Percentiles rank a stretch among this genome's conserved stretches.
Conservation (phyloP, 2,888 invertebrate genomes). For the Orthosia gothica region DNA sequence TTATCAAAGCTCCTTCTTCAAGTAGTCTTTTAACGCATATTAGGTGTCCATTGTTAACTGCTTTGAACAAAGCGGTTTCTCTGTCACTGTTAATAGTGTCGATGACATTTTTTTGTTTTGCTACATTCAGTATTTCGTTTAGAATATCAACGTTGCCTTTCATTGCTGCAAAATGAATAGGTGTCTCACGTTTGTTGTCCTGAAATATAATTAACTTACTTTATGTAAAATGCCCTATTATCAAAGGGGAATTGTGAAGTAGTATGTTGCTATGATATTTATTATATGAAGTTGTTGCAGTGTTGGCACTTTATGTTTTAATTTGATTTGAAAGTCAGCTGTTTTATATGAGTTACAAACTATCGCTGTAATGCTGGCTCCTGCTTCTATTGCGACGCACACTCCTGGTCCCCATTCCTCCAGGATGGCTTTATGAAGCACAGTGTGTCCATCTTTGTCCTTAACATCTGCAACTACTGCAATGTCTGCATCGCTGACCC, state of each 20-base stretch:
- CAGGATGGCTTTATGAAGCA: conserved; percentile 81
- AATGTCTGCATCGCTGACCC: conserved; percentile 14
- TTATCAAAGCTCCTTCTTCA: conserved; percentile 80
- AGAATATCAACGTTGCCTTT: conserved; percentile 78
- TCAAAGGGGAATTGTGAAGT: neutral
- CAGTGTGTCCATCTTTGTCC: conserved; percentile 79
- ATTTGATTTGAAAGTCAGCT: neutral
- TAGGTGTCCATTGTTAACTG: conserved; percentile 79
- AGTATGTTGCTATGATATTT: neutral
- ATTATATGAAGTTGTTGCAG: neutral
- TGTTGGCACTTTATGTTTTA: neutral
- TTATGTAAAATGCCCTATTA: neutral
- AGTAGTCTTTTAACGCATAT: conserved; percentile 82
- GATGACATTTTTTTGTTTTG: conserved; percentile 56
- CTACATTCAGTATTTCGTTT: conserved; percentile 77
- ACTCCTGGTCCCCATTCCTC: conserved; percentile 81
- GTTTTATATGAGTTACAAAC: conserved; percentile 52
- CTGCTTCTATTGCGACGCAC: conserved; percentile 80
- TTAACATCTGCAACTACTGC: conserved; percentile 66
- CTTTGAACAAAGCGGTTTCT: conserved; percentile 85
- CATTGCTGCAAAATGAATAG: conserved; percentile 82
- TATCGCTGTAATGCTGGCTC: conserved; percentile 76
- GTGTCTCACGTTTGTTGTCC: conserved; percentile 77
- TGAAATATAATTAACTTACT: conserved; percentile 53
- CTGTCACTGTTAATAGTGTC: conserved; percentile 77